phyloP scores from a whole-genome alignment of 2,797 vertebrate species.

The Vultur gryphus region DNA sequence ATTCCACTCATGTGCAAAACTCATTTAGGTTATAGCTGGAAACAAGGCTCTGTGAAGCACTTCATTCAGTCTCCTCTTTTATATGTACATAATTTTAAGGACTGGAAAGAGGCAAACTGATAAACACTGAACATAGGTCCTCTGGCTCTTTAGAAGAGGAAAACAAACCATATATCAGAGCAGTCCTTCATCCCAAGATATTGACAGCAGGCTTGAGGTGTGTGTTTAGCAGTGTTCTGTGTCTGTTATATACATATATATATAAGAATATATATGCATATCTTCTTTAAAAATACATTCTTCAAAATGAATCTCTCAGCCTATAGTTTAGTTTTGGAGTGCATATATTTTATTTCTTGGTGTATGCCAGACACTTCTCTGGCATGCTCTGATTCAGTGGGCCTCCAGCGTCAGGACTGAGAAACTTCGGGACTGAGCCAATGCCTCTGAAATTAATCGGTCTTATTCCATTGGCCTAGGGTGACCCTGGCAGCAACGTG shows the following conservation, averaged over 20 bases:
- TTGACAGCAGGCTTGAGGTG: background rate
- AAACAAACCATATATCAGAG: background rate
- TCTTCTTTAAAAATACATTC: background rate
- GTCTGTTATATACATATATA: background rate
- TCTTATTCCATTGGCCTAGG: background rate
- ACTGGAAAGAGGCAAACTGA: background rate
- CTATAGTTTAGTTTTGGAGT: background rate
- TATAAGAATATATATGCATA: background rate
- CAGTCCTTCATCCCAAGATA: background rate
- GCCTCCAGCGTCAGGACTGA: background rate
- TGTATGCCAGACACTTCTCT: background rate
- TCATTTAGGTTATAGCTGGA: background rate
- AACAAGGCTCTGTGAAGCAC: slow-evolving; percentile 8
- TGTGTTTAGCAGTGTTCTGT: background rate
- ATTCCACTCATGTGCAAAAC: slow-evolving; percentile 23
- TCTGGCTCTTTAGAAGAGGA: background rate
- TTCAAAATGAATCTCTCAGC: background rate
- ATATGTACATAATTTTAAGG: background rate
- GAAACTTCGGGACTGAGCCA: background rate
- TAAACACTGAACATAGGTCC: background rate
- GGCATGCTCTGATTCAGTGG: background rate
- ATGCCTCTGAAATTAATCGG: background rate
- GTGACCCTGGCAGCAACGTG: background rate
- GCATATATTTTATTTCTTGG: background rate
- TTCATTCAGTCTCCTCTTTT: slow-evolving; percentile 6